Evolutionary conservation across 2,888 invertebrate species (phyloP), one percentile per base, ranked within the genome.

Genomic region (Mimachlamys varia): DNA sequence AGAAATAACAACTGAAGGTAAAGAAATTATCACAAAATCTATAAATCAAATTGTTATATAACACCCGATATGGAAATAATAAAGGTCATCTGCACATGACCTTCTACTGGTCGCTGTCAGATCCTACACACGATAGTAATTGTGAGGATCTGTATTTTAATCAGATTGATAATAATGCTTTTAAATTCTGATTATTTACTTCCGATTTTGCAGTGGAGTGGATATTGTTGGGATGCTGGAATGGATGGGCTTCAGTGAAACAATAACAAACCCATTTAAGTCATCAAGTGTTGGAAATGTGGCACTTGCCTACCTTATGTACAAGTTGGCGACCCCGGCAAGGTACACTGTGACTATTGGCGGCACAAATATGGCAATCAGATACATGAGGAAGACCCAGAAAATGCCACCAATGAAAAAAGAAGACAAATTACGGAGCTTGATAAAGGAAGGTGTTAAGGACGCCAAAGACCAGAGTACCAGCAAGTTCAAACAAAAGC

Each of bases 341-440:
- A 97, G 99, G 94, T 99, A 99, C 97, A 98, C 98, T n/a, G 98
- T 99, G 0, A 99, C 99, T 89, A 96, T 99, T 13, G 98, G 98
- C 94, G 98, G 98, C 88, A 99, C 99, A 37, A 99, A 99, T 33
- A 97, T 98, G 96, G 98, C 98, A 13, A 99, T 99, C 91, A 98
- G 98, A 95, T 98, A 98, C 95, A 97, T 99, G 93, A 98, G 98
- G 94, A 97, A 97, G 94, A 97, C 98, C 96, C 99, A 99, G 17
- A 93, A 91, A 96, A 98, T 99, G 92, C 98, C 98, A 96, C 98
- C 98, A n/a, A 98, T 98, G 55, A 98, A 98, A 15, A 92, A 95
- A 88, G 94, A 92, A 27, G 95, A 95, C 90, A 92, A 90, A 12
- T 88, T 96, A 7, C 89, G 95, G 89, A 92, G 93, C 12, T 92